Conservation (phyloP, 1,140 invertebrate species). For the Cyrtorhinus lividipennis region DNA sequence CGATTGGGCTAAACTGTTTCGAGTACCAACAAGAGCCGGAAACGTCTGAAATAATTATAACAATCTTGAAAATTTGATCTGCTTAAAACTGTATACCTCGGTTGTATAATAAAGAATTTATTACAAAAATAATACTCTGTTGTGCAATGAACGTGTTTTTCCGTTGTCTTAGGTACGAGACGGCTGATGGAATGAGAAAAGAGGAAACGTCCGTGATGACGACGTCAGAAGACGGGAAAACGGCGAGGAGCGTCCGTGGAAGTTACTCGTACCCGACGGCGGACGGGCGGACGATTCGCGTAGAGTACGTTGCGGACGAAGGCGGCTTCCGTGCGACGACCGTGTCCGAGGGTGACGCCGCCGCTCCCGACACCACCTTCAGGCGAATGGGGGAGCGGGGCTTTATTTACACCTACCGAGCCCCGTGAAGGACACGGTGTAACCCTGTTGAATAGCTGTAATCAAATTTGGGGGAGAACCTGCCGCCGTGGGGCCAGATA, state of each 20-base stretch:
- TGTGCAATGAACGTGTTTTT: too few species aligned
- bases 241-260: conserved; percentile 46
- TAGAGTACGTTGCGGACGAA: conserved; percentile 62
- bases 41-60: too few species aligned
- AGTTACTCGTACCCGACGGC: conserved; percentile 64
- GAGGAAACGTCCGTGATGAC: conserved; percentile 35
- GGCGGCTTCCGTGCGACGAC: not conserved
- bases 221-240: conserved; percentile 39
- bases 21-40: too few species aligned
- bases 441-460: too few species aligned
- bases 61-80: too few species aligned
- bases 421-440: too few species aligned
- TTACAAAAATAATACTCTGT: too few species aligned
- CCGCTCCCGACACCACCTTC: not conserved
- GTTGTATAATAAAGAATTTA: too few species aligned
- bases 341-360: not conserved
- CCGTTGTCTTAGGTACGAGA: conserved; percentile 33
- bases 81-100: too few species aligned
- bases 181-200: conserved; percentile 25
- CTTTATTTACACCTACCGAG: not conserved
- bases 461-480: too few species aligned
- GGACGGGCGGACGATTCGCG: conserved; percentile 56
- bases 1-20: too few species aligned
- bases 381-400: not conserved
- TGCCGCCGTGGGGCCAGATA: too few species aligned